phyloP scores from a whole-genome alignment of 2,888 invertebrate genomes.

The Agonopterix heracliana region DNA sequence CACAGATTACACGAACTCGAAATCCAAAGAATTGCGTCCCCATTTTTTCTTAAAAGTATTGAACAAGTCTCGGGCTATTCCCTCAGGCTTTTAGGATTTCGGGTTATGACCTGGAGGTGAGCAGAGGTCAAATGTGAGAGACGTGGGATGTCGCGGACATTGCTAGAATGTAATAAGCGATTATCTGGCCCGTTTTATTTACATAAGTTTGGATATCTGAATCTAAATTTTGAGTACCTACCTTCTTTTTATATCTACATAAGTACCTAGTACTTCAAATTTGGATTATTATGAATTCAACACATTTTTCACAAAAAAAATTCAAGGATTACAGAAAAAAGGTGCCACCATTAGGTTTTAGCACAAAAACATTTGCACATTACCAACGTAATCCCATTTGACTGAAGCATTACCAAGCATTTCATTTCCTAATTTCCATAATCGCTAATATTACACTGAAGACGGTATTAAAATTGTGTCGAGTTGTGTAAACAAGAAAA shows the following conservation, averaged over 20 bases:
- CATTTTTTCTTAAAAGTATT: no score
- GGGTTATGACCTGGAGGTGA: conserved; percentile 8
- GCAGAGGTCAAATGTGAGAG: conserved; percentile 5
- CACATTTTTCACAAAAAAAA: no score
- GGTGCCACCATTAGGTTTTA: no score
- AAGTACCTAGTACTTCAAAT: no score
- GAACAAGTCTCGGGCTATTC: neutral
- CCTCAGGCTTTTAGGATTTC: conserved; percentile 6
- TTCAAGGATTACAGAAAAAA: no score
- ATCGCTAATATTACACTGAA: conserved; percentile 32
- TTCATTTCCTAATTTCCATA: no score
- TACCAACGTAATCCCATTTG: conserved; percentile 23
- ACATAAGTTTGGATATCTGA: neutral
- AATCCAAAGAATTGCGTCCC: no score
- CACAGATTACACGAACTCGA: no score
- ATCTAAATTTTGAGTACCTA: no score
- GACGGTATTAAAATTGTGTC: conserved; percentile 56
- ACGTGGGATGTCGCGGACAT: conserved; percentile 2
- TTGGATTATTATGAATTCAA: no score
- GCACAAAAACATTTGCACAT: no score
- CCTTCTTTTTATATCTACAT: no score
- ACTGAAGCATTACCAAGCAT: conserved; percentile 19
- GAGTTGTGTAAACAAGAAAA: conserved; percentile 59
- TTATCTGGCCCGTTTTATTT: conserved; percentile 1
- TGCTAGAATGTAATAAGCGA: conserved; percentile 2